Conservation (phyloP, 1,140 invertebrate genomes). For the Globodera ellingtonae region DNA sequence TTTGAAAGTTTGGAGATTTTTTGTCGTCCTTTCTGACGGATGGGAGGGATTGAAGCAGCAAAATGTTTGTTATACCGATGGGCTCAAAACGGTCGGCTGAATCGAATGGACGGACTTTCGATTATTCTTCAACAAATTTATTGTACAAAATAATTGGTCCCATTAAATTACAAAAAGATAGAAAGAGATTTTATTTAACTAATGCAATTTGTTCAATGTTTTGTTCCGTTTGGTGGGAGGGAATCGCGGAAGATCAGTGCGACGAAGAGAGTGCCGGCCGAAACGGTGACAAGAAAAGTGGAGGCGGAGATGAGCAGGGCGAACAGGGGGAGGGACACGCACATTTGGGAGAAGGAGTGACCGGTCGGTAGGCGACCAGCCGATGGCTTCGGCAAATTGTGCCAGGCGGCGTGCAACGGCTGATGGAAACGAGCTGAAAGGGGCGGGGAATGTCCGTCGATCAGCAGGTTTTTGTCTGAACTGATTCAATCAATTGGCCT, state of each 20-base stretch:
- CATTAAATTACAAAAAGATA: no score
- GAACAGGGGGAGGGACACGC: constrained; percentile 39
- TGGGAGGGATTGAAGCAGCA: not conserved
- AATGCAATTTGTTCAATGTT: not conserved
- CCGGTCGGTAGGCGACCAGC: not conserved
- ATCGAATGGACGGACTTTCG: no score
- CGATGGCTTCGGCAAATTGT: not conserved
- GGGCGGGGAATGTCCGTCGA: not conserved
- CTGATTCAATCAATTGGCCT: no score
- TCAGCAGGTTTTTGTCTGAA: no score
- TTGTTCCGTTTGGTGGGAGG: not conserved
- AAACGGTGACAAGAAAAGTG: constrained; percentile 47
- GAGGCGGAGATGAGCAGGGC: constrained; percentile 36
- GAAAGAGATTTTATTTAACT: no score
- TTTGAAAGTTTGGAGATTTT: no score
- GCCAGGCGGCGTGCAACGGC: not conserved
- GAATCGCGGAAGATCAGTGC: constrained; percentile 26
- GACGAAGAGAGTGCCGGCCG: constrained; percentile 31
- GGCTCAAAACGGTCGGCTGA: no score
- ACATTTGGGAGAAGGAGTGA: constrained; percentile 12
- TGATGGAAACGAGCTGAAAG: not conserved
- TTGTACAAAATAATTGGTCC: no score
- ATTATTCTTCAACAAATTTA: no score
- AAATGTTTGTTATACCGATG: no score
- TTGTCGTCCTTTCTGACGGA: not conserved